Evolutionary conservation across 1,140 invertebrate genomes (phyloP).

Genomic region (Drosophila repleta): DNA sequence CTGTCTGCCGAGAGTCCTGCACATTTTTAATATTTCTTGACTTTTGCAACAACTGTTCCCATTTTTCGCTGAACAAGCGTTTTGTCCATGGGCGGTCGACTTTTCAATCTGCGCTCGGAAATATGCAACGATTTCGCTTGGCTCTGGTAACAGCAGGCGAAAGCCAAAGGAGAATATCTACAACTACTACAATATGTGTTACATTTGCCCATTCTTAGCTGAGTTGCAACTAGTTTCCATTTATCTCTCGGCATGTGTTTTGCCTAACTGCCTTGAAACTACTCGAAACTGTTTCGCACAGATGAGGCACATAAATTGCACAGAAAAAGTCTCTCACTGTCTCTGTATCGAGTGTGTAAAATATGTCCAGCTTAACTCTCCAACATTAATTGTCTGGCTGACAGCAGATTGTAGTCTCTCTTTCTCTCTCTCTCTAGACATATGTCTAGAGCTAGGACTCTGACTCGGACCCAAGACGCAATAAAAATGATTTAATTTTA

Average conservation of each 20-base stretch:
- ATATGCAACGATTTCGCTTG: constrained; percentile 40
- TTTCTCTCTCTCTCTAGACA: neutral
- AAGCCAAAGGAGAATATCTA: neutral
- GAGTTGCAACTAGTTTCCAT: constrained; percentile 58
- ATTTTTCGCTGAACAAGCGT: constrained; percentile 14
- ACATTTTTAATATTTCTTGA: constrained; percentile 8
- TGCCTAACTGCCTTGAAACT: constrained; percentile 37
- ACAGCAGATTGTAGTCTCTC: constrained; percentile 30
- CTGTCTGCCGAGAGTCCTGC: neutral
- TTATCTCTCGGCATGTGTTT: constrained; percentile 52
- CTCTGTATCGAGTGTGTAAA: constrained; percentile 48
- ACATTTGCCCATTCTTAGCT: constrained; percentile 3
- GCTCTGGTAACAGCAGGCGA: constrained; percentile 17
- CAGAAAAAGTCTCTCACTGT: constrained; percentile 21
- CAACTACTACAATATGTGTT: constrained; percentile 2
- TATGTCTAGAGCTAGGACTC: constrained; percentile 12
- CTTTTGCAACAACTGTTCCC: constrained; percentile 2
- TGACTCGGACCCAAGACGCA: constrained; percentile 38
- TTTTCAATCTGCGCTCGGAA: constrained; percentile 61
- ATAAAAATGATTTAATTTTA: constrained; percentile 81
- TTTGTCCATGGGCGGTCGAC: constrained; percentile 24
- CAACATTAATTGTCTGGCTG: constrained; percentile 65
- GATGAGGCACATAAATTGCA: constrained; percentile 59
- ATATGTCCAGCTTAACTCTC: constrained; percentile 50
- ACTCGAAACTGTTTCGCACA: constrained; percentile 40